Percentiles rank a stretch among this genome's conserved stretches.
Conservation (phyloP, 2,888 invertebrate genomes). For the Conistra vaccinii region DNA sequence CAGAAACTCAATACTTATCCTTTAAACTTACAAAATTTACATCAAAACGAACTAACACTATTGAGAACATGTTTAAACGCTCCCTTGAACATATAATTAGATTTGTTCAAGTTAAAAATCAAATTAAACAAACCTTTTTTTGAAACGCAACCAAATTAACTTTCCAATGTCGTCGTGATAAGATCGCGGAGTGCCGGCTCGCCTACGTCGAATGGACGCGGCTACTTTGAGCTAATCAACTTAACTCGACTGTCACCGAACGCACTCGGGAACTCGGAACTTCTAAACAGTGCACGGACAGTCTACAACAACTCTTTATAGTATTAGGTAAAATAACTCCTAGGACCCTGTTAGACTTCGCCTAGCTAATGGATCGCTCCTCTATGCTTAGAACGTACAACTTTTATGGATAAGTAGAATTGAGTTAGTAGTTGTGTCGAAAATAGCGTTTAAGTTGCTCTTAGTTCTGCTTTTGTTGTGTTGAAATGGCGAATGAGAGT, state of each 20-base stretch:
- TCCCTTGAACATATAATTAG: constrained; percentile 67
- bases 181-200: constrained; percentile 75
- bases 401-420: constrained; percentile 88
- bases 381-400: constrained; percentile 85
- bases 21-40: constrained; percentile 36
- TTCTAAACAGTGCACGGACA: constrained; percentile 79
- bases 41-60: constrained; percentile 45
- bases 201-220: constrained; percentile 76
- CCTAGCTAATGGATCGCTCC: constrained; percentile 86
- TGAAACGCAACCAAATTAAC: constrained; percentile 76
- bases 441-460: constrained; percentile 82
- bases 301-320: constrained; percentile 86
- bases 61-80: constrained; percentile 63
- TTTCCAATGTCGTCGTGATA: constrained; percentile 77
- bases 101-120: constrained; percentile 71
- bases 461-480: constrained; percentile 76
- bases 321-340: constrained; percentile 86
- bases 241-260: constrained; percentile 77
- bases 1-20: constrained; percentile 53
- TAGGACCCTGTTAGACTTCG: constrained; percentile 85
- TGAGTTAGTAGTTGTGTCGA: constrained; percentile 82
- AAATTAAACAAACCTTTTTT: constrained; percentile 72
- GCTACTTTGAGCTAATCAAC: constrained; percentile 82
- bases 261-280: constrained; percentile 83
- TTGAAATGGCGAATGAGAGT: constrained; percentile 70